These are phyloP conservation scores for Silurus asotus DNA, from an alignment of 2,113 vertebrate genomes.

Conservation along the genomic window DNA sequence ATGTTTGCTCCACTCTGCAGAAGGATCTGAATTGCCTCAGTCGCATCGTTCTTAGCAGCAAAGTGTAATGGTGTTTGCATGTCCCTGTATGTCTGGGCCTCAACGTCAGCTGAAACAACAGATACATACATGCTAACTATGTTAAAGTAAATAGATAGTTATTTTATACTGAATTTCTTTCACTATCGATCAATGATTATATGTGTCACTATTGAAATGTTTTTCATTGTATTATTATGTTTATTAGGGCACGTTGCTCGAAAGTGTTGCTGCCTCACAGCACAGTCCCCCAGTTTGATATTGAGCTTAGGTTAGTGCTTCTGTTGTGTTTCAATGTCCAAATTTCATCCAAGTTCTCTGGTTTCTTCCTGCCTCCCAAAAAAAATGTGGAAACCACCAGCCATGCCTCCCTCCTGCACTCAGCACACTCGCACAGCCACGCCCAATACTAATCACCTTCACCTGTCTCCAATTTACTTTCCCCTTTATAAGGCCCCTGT, in stretches of 20 bases:
- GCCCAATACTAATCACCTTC: too few species aligned
- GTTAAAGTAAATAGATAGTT: not conserved
- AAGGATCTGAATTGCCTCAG: slow-evolving; percentile 56
- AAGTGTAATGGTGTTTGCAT: slow-evolving; percentile 70
- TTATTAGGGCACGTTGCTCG: not conserved
- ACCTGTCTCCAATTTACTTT: too few species aligned
- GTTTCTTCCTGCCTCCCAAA: not conserved
- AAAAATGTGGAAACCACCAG: not conserved
- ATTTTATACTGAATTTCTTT: not conserved
- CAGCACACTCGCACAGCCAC: too few species aligned
- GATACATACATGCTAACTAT: not conserved
- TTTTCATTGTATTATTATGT: not conserved
- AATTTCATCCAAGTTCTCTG: not conserved
- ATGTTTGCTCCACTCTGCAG: slow-evolving; percentile 61
- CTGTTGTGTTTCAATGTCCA: not conserved
- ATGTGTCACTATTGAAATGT: not conserved
- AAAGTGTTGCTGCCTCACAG: not conserved
- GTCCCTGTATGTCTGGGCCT: slow-evolving; percentile 55
- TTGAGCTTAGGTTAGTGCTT: not conserved
- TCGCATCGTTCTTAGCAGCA: slow-evolving; percentile 67
- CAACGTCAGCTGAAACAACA: slow-evolving; percentile 58
- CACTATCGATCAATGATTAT: not conserved
- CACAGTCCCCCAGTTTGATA: not conserved
- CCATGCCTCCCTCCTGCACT: too few species aligned
- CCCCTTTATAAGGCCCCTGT: too few species aligned